phyloP scores from a whole-genome alignment of 2,113 vertebrate genomes.

The Petrocephalus zakoni region DNA sequence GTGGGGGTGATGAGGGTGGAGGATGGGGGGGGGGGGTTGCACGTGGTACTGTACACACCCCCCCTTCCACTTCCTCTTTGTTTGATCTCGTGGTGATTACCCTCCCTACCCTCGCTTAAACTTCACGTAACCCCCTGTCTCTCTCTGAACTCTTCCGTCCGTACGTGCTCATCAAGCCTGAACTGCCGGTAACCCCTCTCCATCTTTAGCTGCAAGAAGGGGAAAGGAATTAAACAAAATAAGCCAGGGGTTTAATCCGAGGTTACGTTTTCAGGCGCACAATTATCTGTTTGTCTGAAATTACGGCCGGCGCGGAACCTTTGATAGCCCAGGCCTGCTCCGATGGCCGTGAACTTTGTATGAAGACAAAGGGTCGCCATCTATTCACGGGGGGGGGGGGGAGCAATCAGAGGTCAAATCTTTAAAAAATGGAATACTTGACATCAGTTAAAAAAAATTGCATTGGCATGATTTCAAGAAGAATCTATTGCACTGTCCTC shows the following conservation, averaged over 20 bases:
- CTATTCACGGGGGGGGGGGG: conserved; percentile 19
- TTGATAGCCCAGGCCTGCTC: conserved; percentile 31
- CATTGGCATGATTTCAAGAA: conserved; percentile 11
- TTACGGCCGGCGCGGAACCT: conserved; percentile 19
- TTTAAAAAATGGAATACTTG: neutral
- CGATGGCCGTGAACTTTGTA: conserved; percentile 23
- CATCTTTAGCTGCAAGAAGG: conserved; percentile 32
- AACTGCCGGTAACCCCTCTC: conserved; percentile 43
- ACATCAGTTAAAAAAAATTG: neutral
- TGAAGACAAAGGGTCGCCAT: conserved; percentile 29
- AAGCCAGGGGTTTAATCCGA: conserved; percentile 27
- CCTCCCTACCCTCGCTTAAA: conserved; percentile 40
- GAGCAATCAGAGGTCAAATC: conserved; percentile 12
- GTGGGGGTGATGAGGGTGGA: conserved; percentile 12
- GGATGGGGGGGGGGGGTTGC: neutral
- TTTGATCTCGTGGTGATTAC: conserved; percentile 46
- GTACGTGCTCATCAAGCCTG: conserved; percentile 41
- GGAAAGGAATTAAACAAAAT: conserved; percentile 42
- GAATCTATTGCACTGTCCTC: conserved; percentile 5
- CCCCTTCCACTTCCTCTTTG: conserved; percentile 37
- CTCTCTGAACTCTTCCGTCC: conserved; percentile 36
- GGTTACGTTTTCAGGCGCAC: conserved; percentile 35
- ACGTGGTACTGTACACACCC: conserved; percentile 34
- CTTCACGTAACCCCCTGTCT: conserved; percentile 45
- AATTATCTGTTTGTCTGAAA: conserved; percentile 35